Base-by-base conservation (phyloP, 2,888 invertebrate species). In the Erebia palarica region DNA sequence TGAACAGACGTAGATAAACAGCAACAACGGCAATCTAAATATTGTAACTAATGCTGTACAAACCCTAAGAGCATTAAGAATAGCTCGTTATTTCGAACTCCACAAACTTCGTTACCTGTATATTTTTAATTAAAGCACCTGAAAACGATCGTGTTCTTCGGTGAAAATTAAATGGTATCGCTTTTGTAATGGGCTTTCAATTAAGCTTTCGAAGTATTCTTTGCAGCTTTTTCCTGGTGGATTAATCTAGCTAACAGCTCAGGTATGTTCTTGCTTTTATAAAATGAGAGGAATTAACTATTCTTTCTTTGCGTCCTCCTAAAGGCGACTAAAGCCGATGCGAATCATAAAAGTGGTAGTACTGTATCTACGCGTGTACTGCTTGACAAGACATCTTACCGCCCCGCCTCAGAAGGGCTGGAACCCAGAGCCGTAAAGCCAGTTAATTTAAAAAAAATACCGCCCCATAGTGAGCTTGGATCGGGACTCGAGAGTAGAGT, bases 71-170 rank as follows among this genome's bases (percentile, higher is more conserved):
- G 53, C 51, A 60, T 65, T 21, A 60, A 65, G 70, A 27, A 70
- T 53, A 60, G 60, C 65, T 70, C 70, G 65, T 70, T 70, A 70
- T 59, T 65, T 70, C 53, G 42, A 70, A 65, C 65, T 70, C 59
- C 49, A 21, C 53, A 51, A 59, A 65, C 59, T 58, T 60, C 65
- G 60, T 65, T 70, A 5, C 64, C 57, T 49, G 60, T 51, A 42
- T 60, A 65, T 70, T 70, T 70, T 70, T 60, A 65, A 65, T 65
- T 65, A 70, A 44, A 60, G n/a, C 51, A 51, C 65, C 59, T 65
- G 59, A 69, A 69, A 69, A 65, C 59, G 59, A 59, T 59, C 67
- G 49, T 67, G 59, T 58, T 49, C 59, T 59, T 67, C 49, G 49
- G 59, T 59, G 59, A 47, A 58, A 67, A 59, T 67, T 58, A 67